Evolutionary conservation across 2,797 vertebrate genomes (phyloP).

Genomic region (Vespertilio murinus): DNA sequence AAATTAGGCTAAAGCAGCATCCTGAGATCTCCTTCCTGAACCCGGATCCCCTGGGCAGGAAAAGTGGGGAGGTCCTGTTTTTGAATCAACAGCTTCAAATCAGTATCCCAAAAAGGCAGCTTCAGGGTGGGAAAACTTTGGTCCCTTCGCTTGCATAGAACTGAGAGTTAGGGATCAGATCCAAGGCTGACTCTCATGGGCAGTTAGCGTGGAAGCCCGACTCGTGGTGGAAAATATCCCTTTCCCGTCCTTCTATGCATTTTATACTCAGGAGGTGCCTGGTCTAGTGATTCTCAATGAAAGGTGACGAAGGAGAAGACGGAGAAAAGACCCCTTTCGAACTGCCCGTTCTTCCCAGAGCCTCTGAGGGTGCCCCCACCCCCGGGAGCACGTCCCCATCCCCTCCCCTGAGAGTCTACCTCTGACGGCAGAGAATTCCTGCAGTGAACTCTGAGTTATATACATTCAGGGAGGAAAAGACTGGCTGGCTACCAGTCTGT

Average conservation of each 20-base stretch:
- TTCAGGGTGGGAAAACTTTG: background rate
- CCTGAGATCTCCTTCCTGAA: background rate
- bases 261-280: background rate
- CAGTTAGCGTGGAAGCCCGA: background rate
- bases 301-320: background rate
- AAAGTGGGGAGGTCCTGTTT: background rate
- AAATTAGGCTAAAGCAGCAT: background rate
- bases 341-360: background rate
- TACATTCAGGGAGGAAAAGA: background rate
- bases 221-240: background rate
- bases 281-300: background rate
- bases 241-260: background rate
- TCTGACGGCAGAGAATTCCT: background rate
- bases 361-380: background rate
- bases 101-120: background rate
- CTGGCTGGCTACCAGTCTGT: background rate
- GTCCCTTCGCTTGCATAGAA: background rate
- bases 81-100: background rate
- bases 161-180: background rate
- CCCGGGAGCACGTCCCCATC: accelerated
- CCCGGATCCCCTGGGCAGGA: background rate
- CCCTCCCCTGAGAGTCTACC: too few relatives aligned
- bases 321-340: background rate
- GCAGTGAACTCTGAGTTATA: accelerated
- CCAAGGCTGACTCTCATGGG: background rate